Base-by-base conservation (phyloP, 2,888 invertebrate genomes). In the Amphimallon solstitiale region DNA sequence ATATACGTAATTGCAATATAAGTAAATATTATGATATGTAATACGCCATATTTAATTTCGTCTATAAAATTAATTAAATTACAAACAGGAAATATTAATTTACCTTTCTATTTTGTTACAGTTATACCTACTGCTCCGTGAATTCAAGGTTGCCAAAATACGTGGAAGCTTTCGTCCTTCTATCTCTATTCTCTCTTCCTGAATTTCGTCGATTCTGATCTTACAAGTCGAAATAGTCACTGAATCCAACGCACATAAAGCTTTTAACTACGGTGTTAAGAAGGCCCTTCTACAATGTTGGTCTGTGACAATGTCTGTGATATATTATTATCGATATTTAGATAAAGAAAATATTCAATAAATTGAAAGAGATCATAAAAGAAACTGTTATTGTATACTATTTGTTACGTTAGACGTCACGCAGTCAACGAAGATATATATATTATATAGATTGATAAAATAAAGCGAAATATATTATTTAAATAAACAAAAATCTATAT, bases 221-320 rank as follows among this genome's bases (percentile, higher is more conserved):
- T 7, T 14, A 21, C 40, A 38, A n/a, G 17, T 63, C 56, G 62
- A 68, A 49, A 65, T 52, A 61, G 65, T 67, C 43, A 68, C 60
- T 64, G 60, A 51, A 46, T 54, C 62, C 59, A 64, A 61, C 62
- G 46, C 40, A 62, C 62, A 68, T 65, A 61, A 52, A 68, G 34
- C 48, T 38, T 65, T 59, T 59, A 35, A 65, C 54, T 62, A 34
- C 45, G 69, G 65, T 68, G 70, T 65, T 60, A 69, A 12, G n/a
- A 14, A 48, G 14, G 69, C 66, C 66, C 62, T 66, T 66, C 65
- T 66, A 40, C 63, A 59, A 62, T 66, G 68, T 72, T 74, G 74
- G 73, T 73, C 73, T 73, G 72, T 76, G 75, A 76, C 76, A 73
- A 71, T 73, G 72, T 76, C 76, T 76, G 76, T 76, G 76, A 76